Evolutionary conservation across 2,113 vertebrate species (phyloP), one percentile per base, ranked within the genome.

Genomic region (Cottus gobio): DNA sequence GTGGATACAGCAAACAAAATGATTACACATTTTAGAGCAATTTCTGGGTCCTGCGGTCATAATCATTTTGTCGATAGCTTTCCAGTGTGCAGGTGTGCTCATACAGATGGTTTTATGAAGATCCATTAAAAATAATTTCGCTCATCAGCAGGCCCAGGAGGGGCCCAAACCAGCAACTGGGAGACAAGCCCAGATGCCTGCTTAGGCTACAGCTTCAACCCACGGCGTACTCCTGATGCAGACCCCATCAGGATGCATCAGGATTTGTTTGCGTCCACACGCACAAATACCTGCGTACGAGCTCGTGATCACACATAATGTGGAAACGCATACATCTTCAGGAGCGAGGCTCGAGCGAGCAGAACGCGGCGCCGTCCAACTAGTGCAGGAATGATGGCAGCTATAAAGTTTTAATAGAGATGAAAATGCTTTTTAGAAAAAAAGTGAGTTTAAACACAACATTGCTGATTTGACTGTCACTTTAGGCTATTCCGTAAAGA

Each of bases 111-210:
- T 94, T 95, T 95, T 94, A 95, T 95, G 93, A 95, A 94, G 93
- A 95, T 93, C 95, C 93, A 95, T 95, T 95, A 95, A 94, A 95
- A 95, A 95, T 95, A 92, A 95, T 95, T 95, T 93, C 71, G 89
- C 92, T 93, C 92, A 92, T 95, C 89, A 79, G 84, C 90, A 85
- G 87, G 87, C 92, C 90, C 93, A 93, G 92, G 92, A 93, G 93
- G 92, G 93, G 93, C 91, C 92, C 90, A 77, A 82, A 80, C 71
- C 80, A 73, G 85, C 87, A 71, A 86, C 83, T 86, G 85, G 85
- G 91, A 92, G 87, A 82, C 65, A 39, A 87, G 89, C 86, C 85
- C 88, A 92, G 89, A 87, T 89, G 86, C 79, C 91, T 89, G 87
- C 85, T 80, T 65, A 89, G 74, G 77, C 93, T 89, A 68, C 78